phyloP scores from a whole-genome alignment of 2,113 vertebrate species.

The Caretta caretta region DNA sequence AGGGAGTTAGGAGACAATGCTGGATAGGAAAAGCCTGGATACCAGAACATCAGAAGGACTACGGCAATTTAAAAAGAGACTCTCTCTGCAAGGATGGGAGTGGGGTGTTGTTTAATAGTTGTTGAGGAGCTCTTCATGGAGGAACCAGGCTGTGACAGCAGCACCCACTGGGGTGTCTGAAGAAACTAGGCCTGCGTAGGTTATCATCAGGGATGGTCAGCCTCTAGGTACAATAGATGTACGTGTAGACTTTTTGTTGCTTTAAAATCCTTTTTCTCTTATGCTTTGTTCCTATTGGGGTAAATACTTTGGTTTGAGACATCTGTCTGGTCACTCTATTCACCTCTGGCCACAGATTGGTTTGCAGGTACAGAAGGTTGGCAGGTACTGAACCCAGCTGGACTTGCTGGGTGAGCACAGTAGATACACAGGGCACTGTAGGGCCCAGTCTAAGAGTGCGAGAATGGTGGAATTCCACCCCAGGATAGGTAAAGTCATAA shows the following conservation, averaged over 20 bases:
- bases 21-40: neutral
- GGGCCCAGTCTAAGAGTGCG: neutral
- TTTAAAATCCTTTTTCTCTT: neutral
- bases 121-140: neutral
- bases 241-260: neutral
- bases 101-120: neutral
- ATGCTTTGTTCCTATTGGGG: neutral
- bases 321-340: neutral
- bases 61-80: neutral
- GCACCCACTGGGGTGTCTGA: neutral
- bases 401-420: neutral
- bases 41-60: neutral
- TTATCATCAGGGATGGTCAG: neutral
- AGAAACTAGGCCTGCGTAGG: neutral
- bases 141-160: neutral
- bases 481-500: neutral
- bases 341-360: neutral
- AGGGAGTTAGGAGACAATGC: neutral
- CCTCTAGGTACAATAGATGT: neutral
- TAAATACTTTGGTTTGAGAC: neutral
- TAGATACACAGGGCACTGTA: neutral
- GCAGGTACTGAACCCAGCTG: neutral
- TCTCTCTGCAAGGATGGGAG: neutral
- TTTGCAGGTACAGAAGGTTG: neutral
- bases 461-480: neutral